Conservation (phyloP, 2,113 vertebrate genomes). For the Elachura formosa region DNA sequence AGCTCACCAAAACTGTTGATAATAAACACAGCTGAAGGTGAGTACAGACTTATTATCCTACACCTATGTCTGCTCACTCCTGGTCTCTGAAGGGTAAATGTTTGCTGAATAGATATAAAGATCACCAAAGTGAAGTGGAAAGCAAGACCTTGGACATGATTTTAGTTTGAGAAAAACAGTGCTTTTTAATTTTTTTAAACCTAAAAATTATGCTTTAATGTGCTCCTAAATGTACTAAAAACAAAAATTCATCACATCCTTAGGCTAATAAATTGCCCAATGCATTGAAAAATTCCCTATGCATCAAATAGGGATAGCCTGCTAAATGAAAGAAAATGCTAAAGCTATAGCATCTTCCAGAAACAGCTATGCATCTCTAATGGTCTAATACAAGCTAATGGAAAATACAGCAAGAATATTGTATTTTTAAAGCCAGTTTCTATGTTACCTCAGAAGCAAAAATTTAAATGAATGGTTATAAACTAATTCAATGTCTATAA, state of each 20-base stretch:
- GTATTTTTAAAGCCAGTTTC: conserved; percentile 20
- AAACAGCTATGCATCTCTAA: background rate
- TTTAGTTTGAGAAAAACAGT: background rate
- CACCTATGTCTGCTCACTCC: background rate
- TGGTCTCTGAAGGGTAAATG: background rate
- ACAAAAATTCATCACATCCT: background rate
- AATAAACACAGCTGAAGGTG: background rate
- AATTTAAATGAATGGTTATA: conserved; percentile 1
- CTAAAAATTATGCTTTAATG: background rate
- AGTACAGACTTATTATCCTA: background rate
- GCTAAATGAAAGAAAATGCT: conserved; percentile 13
- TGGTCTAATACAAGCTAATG: background rate
- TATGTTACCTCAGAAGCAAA: background rate
- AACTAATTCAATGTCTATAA: background rate
- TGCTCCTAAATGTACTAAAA: background rate
- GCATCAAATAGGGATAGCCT: background rate
- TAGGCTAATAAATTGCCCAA: background rate
- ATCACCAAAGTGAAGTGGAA: background rate
- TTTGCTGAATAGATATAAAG: background rate
- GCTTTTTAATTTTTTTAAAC: background rate
- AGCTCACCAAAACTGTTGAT: conserved; percentile 8
- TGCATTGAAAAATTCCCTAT: background rate
- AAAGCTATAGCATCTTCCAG: background rate
- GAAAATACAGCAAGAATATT: background rate
- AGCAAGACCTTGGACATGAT: background rate